Evolutionary conservation across 2,797 vertebrate genomes (phyloP).

Genomic region (Sebastes matsubarae): DNA sequence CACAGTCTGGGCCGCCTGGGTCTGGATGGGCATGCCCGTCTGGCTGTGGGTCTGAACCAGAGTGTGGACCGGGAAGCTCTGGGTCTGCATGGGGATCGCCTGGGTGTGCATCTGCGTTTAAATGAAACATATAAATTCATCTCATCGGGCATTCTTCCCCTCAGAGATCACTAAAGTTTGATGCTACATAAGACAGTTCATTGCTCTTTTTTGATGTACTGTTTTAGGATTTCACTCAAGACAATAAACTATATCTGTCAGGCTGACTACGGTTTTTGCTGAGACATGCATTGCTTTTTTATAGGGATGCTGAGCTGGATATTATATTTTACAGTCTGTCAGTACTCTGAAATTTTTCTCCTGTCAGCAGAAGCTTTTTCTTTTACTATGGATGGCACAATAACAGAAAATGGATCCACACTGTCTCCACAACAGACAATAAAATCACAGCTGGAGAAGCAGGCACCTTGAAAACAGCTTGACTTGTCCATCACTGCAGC

Average conservation of each 20-base stretch:
- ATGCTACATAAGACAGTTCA: not conserved
- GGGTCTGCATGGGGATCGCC: conserved; percentile 73
- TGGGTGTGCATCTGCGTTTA: conserved; percentile 78
- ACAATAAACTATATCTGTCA: conserved; percentile 10
- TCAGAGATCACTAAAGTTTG: not conserved
- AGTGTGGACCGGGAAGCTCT: conserved; percentile 80
- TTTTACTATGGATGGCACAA: not conserved
- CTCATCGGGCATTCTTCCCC: not conserved
- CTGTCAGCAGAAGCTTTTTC: conserved; percentile 19
- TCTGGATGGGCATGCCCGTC: conserved; percentile 86
- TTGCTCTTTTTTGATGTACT: not conserved
- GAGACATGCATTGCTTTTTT: not conserved
- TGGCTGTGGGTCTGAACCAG: conserved; percentile 81
- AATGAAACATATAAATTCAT: not conserved
- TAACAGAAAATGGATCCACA: conserved; percentile 1
- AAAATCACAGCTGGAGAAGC: not conserved
- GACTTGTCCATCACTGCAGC: not conserved
- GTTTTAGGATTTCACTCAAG: not conserved
- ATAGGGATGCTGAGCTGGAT: conserved; percentile 19
- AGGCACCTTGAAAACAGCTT: not conserved
- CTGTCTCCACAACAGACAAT: not conserved
- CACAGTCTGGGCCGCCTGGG: conserved; percentile 91
- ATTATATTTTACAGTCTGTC: conserved; percentile 15
- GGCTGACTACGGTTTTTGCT: conserved; percentile 6
- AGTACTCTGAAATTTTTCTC: not conserved